Percentiles rank a stretch among this genome's conserved stretches.
Evolutionary conservation across 2,113 vertebrate genomes (phyloP).

Genomic region (Ochotona princeps): DNA sequence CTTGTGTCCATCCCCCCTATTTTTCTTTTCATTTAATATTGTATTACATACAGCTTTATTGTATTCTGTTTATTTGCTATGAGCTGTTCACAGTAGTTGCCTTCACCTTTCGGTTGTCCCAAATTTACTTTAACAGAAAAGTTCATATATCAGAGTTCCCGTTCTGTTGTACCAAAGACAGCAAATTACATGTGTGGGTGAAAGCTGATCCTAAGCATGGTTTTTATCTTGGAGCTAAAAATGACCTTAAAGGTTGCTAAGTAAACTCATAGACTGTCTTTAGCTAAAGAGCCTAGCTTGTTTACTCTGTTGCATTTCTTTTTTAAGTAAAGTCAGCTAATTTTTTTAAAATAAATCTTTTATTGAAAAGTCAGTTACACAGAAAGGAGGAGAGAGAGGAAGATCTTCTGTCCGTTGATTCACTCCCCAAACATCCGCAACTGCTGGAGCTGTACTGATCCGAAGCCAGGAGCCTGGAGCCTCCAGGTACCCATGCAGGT

Average conservation of each 20-base stretch:
- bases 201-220: not conserved
- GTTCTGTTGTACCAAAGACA: not conserved
- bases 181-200: not conserved
- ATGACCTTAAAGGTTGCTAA: too few species aligned
- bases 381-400: too few species aligned
- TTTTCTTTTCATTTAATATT: not conserved
- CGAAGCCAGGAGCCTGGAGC: too few species aligned
- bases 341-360: too few species aligned
- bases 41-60: not conserved
- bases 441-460: too few species aligned
- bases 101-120: not conserved
- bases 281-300: not conserved
- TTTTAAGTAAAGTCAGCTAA: too few species aligned
- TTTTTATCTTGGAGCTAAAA: conserved; percentile 39
- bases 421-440: too few species aligned
- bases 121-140: not conserved
- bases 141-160: not conserved
- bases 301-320: too few species aligned
- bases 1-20: not conserved
- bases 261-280: not conserved
- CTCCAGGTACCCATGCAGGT: too few species aligned
- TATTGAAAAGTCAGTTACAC: too few species aligned
- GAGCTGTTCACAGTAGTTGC: not conserved
- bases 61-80: not conserved
- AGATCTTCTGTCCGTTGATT: too few species aligned